phyloP scores from a whole-genome alignment of 2,888 invertebrate species.

The Macrosoma leucophasiata region DNA sequence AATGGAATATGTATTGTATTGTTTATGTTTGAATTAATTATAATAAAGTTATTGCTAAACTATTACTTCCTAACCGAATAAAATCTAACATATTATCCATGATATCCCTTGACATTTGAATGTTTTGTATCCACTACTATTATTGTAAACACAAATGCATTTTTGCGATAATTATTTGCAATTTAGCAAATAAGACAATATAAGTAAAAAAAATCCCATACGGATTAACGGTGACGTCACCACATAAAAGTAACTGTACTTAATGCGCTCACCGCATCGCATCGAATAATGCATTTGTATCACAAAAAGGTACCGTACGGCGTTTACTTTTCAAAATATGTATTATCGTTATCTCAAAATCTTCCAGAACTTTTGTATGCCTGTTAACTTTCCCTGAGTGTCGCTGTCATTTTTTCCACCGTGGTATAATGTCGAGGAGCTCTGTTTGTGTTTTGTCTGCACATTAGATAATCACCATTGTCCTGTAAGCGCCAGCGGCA shows the following conservation, averaged over 20 bases:
- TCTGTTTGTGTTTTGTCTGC: conserved; percentile 55
- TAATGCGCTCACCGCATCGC: conserved; percentile 19
- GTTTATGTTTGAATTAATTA: too few relatives aligned
- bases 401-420: conserved; percentile 44
- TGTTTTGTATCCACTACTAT: too few relatives aligned
- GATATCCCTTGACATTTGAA: too few relatives aligned
- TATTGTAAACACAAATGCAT: too few relatives aligned
- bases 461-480: conserved; percentile 54
- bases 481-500: conserved; percentile 54
- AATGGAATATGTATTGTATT: too few relatives aligned
- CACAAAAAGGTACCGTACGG: conserved; percentile 46
- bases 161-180: too few relatives aligned
- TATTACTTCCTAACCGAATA: too few relatives aligned
- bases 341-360: conserved; percentile 48
- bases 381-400: conserved; percentile 59
- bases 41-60: too few relatives aligned
- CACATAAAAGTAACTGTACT: conserved; percentile 26
- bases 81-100: too few relatives aligned
- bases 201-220: too few relatives aligned
- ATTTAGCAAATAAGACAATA: too few relatives aligned
- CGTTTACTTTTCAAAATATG: conserved; percentile 47
- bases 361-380: conserved; percentile 41
- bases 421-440: conserved; percentile 43
- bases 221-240: conserved; percentile 17
- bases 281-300: conserved; percentile 30